Base-by-base conservation (phyloP, 1,140 invertebrate species). In the Trypoxylus dichotomus region DNA sequence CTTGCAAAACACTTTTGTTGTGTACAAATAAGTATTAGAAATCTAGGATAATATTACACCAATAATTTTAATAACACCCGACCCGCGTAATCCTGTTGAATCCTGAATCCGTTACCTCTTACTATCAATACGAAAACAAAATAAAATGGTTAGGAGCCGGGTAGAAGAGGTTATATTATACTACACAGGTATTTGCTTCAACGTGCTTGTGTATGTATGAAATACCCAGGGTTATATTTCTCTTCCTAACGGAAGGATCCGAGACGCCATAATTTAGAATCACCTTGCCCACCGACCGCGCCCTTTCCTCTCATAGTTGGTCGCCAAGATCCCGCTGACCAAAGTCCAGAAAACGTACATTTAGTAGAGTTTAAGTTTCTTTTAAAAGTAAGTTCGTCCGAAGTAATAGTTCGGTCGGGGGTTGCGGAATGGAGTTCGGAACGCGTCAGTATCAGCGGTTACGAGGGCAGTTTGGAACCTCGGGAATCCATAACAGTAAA, bases 401-500 rank as follows among this genome's bases (percentile, higher is more conserved):
- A 29, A 47, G 74, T 42, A 32, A 25, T 25, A 42, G 37, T 37
- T 42, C 71, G 71, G n/a, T 24, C 32, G 63, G 24, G 63, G 27
- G 71, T 21, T 37, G 37, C 71, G 71, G 37, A 73, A 42, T 79
- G 54, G 75, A 79, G 80, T 79, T 79, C 77, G 21, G 77, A 76
- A 79, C 74, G 77, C 68, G 77, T 77, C 79, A 73, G 81, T 81
- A 78, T 78, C 78, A 42, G 68, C 79, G 78, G 79, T 80, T 81
- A 78, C 74, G 79, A 78, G 77, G 78, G 77, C 72, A 77, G 78
- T 80, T 79, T 54, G 74, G 79, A 77, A 79, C 60, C 80, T 79
- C 79, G 43, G 74, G 79, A 80, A 81, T 81, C 81, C 78, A 81
- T 80, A 81, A 80, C 81, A 81, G 81, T 80, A 81, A 81, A 81